Evolutionary conservation across 2,888 invertebrate species (phyloP).

Genomic region (Euspilapteryx auroguttella): DNA sequence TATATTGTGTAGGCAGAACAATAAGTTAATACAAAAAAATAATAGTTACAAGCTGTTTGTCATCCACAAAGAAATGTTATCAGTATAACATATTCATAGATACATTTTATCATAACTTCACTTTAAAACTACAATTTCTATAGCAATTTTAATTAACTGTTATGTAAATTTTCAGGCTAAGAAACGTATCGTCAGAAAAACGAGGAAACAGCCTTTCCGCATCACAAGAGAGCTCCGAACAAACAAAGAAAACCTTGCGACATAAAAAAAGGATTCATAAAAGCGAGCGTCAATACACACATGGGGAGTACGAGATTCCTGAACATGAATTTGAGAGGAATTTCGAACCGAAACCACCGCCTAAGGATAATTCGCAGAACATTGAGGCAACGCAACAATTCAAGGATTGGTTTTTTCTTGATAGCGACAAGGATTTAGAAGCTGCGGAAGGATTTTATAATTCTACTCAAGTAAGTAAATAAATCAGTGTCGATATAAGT

Average conservation of each 20-base stretch:
- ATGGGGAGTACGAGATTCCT: constrained; percentile 39
- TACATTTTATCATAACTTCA: too few relatives aligned
- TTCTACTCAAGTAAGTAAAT: constrained; percentile 20
- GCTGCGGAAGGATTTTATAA: constrained; percentile 32
- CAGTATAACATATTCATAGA: too few relatives aligned
- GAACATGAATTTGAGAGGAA: constrained; percentile 64
- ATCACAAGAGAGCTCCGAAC: constrained; percentile 19
- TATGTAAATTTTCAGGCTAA: constrained; percentile 31
- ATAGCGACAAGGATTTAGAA: constrained; percentile 37
- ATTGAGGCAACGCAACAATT: constrained; percentile 19
- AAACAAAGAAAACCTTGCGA: constrained; percentile 23
- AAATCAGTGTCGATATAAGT: too few relatives aligned
- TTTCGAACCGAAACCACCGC: constrained; percentile 56
- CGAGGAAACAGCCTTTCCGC: constrained; percentile 19
- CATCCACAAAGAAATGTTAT: too few relatives aligned
- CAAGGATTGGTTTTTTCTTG: constrained; percentile 42
- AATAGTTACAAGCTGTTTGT: too few relatives aligned
- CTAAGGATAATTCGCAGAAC: constrained; percentile 19
- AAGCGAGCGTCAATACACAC: constrained; percentile 5
- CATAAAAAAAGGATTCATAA: neutral
- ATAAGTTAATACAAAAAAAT: too few relatives aligned
- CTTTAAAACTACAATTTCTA: too few relatives aligned
- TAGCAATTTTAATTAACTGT: too few relatives aligned
- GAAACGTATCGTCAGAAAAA: constrained; percentile 28
- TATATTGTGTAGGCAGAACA: too few relatives aligned